Evolutionary conservation across 2,888 invertebrate species (phyloP), one percentile per base, ranked within the genome.

Genomic region (Phengaris arion): DNA sequence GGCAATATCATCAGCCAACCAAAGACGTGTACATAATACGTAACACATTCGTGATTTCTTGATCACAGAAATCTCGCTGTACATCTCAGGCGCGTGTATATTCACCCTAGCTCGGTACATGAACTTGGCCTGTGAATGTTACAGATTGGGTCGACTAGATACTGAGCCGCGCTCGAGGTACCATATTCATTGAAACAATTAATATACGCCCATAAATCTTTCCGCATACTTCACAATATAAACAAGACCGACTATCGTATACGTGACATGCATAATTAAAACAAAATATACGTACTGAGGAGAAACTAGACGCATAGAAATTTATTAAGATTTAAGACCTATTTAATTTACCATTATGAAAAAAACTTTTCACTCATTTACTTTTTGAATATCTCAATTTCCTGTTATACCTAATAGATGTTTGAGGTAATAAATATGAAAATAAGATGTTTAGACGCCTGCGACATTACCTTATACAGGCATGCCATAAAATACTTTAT

Each of bases 91-190:
- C 9, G 9, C 52, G 52, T 64, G 54, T 59, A 46, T 51, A 72
- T 15, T n/a, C 64, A 75, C 64, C 59, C 13, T 70, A 72, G 45
- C 52, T 52, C 54, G 57, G 52, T 82, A 83, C 84, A 83, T 90
- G 89, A 90, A 90, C 91, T 91, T 91, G 91, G 87, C 87, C 89
- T 82, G 80, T 79, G 79, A 81, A 77, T 78, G 72, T 48, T 48
- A 48, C 80, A 81, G 84, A 86, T 84, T 89, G 82, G 89, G 89
- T 90, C 89, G 89, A 85, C 82, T 80, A 86, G 83, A 82, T 78
- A 78, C 81, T 81, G 73, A 54, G 75, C 79, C 80, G 81, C 79
- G 79, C 79, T 83, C 84, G 83, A 84, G 83, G 83, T 81, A 79
- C 79, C 77, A 80, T 80, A 81, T 81, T 81, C 82, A 82, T 79